Percentiles rank a stretch among this genome's conserved stretches.
These are phyloP conservation scores for Spodoptera picta DNA, from an alignment of 2,888 invertebrate species.

Conservation along the genomic window DNA sequence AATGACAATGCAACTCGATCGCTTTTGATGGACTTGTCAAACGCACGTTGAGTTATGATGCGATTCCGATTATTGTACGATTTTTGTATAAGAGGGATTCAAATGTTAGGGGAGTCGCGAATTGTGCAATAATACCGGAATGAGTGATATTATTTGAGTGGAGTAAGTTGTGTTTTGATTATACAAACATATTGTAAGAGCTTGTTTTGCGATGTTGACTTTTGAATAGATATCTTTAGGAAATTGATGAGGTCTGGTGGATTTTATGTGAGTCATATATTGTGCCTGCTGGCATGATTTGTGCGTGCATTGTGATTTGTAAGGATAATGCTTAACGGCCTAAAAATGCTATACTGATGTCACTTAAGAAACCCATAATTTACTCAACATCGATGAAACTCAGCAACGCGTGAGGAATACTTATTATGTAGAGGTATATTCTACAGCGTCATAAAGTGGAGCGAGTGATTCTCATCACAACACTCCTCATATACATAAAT, in stretches of 20 bases:
- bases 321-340: neutral
- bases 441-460: conserved; percentile 13
- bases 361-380: too few relatives aligned
- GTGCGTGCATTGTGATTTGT: neutral
- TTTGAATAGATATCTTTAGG: conserved; percentile 5
- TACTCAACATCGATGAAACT: too few relatives aligned
- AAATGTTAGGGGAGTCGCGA: conserved; percentile 19
- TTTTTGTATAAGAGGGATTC: neutral
- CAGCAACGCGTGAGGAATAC: too few relatives aligned
- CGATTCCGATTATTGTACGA: conserved; percentile 35
- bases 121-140: conserved; percentile 9
- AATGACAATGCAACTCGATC: conserved; percentile 38
- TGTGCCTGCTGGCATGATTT: neutral
- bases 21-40: conserved; percentile 35
- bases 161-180: conserved; percentile 14
- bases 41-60: conserved; percentile 39
- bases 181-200: conserved; percentile 26
- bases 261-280: neutral
- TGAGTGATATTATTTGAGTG: conserved; percentile 22
- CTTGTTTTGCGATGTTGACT: conserved; percentile 7
- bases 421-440: neutral
- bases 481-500: conserved; percentile 37
- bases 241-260: neutral
- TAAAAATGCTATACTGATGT: too few relatives aligned
- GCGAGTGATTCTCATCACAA: conserved; percentile 15